Evolutionary conservation across 2,113 vertebrate genomes (phyloP), one percentile per base, ranked within the genome.

Genomic region (Gila orcuttii): DNA sequence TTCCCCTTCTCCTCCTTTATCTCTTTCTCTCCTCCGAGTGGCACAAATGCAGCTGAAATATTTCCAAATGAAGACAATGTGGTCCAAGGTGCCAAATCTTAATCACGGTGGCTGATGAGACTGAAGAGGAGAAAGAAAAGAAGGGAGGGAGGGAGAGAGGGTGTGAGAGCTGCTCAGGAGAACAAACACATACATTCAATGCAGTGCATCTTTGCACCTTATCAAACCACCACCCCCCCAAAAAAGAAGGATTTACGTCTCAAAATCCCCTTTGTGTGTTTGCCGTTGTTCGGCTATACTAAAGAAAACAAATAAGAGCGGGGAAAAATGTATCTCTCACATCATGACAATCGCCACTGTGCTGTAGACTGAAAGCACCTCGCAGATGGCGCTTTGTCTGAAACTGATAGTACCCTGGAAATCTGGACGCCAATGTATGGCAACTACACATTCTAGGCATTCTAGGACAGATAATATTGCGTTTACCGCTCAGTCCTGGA

Each of bases 21-120:
- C 92, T 93, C 84, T 83, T 89, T 91, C 93, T 92, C 89, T 77
- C 90, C 88, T 92, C 91, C 90, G 92, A 97, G 95, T 94, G 94
- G 94, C 95, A 94, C 93, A 96, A 96, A 96, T 94, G 94, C 95
- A 95, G 95, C 95, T 96, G 95, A 97, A 97, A 97, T 97, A 94
- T 97, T 98, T 98, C 97, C 96, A 97, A 97, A 97, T 96, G 95
- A 96, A 97, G 96, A 96, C 96, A 94, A 94, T 93, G 92, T 87
- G 90, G 92, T 91, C 92, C 85, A 89, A 92, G 93, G 92, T 93
- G 92, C 91, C 93, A 94, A 93, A 91, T 93, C 89, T 89, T 92
- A 92, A 93, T 94, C 92, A 90, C 73, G 82, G 85, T 84, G 91
- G 87, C 89, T 92, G 92, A 92, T 90, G 89, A 90, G 88, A 93